A percentile compares a stretch with the other conserved stretches of the same genome.
Conservation (phyloP, 2,113 vertebrate genomes). For the Spea bombifrons region DNA sequence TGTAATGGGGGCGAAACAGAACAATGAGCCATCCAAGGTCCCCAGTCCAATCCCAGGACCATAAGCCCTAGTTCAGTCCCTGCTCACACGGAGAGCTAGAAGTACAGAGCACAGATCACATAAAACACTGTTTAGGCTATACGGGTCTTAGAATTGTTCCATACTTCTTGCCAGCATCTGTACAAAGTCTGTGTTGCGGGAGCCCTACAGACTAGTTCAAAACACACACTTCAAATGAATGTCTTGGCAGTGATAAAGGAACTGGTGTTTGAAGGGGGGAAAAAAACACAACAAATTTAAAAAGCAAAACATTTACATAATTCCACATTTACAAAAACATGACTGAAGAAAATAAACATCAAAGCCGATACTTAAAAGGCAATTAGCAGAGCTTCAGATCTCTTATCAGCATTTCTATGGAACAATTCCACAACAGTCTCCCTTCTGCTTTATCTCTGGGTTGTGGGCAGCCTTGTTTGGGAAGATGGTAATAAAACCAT, state of each 20-base stretch:
- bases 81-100: too few relatives aligned
- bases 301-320: not conserved
- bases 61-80: too few relatives aligned
- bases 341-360: not conserved
- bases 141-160: not conserved
- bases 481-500: too few relatives aligned
- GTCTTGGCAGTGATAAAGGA: not conserved
- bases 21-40: too few relatives aligned
- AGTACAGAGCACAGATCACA: too few relatives aligned
- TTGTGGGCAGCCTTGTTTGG: not conserved
- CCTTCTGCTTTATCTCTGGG: not conserved
- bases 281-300: not conserved
- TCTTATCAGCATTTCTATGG: not conserved
- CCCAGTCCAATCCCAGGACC: too few relatives aligned
- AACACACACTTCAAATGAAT: not conserved
- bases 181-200: not conserved
- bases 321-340: not conserved
- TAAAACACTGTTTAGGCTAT: too few relatives aligned
- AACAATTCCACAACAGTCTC: not conserved
- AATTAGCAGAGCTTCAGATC: slow-evolving; percentile 1
- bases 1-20: too few relatives aligned
- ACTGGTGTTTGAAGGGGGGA: not conserved
- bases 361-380: not conserved
- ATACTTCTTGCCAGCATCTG: not conserved
- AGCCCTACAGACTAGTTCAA: not conserved